phyloP scores from a whole-genome alignment of 1,140 invertebrate species.

The Solen grandis region DNA sequence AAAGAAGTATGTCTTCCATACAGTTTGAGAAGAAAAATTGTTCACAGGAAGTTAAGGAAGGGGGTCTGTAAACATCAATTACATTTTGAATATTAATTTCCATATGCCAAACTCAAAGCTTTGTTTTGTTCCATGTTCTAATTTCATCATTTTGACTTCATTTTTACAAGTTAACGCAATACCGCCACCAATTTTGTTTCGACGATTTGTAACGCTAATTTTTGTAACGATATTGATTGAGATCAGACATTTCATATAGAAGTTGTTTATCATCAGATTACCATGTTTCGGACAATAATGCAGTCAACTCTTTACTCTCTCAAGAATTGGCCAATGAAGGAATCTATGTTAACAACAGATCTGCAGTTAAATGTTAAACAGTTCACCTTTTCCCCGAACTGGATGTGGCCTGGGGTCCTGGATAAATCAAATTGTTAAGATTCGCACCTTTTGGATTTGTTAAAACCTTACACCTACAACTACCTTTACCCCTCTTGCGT shows the following conservation, averaged over 20 bases:
- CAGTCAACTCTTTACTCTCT: slow-evolving; percentile 37
- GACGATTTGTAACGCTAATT: slow-evolving; percentile 25
- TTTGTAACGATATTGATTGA: neutral
- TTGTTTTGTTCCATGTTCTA: slow-evolving; percentile 14
- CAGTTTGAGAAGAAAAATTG: neutral
- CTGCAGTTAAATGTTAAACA: slow-evolving; percentile 5
- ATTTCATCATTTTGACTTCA: slow-evolving; percentile 24
- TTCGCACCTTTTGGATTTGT: slow-evolving; percentile 33
- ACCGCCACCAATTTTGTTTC: slow-evolving; percentile 36
- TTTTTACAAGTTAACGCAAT: slow-evolving; percentile 41
- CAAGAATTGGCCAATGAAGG: slow-evolving; percentile 27
- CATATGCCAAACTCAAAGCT: slow-evolving; percentile 36
- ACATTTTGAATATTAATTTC: too few relatives aligned
- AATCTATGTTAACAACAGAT: slow-evolving; percentile 37
- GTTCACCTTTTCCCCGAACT: slow-evolving; percentile 16
- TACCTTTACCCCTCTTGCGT: slow-evolving; percentile 31
- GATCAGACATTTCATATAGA: too few relatives aligned
- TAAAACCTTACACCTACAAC: slow-evolving; percentile 10
- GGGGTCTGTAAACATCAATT: slow-evolving; percentile 38
- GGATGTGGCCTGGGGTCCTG: neutral
- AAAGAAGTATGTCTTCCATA: neutral
- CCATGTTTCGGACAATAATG: slow-evolving; percentile 22
- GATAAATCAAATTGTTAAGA: slow-evolving; percentile 25
- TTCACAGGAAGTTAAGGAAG: slow-evolving; percentile 6
- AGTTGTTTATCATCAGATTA: too few relatives aligned